Base-by-base conservation (phyloP, 1,140 invertebrate genomes). In the Drosophila oshimai region DNA sequence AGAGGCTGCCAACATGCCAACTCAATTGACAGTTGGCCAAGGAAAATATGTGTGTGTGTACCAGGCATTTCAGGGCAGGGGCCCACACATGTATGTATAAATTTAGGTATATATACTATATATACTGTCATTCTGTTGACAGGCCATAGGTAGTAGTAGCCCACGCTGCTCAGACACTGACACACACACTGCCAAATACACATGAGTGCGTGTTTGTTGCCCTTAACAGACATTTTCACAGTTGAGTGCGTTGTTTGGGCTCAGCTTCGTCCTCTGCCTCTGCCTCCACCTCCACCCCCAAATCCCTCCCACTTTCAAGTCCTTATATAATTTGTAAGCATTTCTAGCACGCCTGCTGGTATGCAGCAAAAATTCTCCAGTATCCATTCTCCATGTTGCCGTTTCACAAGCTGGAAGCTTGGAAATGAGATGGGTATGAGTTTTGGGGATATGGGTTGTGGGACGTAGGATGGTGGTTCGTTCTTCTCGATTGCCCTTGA, bases 151-250 rank as follows among this genome's bases (percentile, higher is more conserved):
- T 77, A 86, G 67, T n/a, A n/a, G 80, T 75, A 80, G 75, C 70
- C 75, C 65, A 55, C 33, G 41, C 46, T 49, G 41, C 46, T 49
- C 31, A 37, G 36, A 34, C 31, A 39, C 51, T 62, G 47, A 73
- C 69, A 65, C 20, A 44, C 53, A 69, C 50, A 46, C 41, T 46
- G 42, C 44, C 67, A 58, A 69, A 70, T 70, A 69, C 64, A 69
- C 64, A 68, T 88, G 72, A 68, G 73, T 84, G 72, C 64, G 71
- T 73, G 75, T 68, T 65, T 80, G 79, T 79, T 73, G 64, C 83
- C 81, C 77, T 88, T 81, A 81, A 77, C 81, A 87, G 83, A 88
- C 77, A 88, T 87, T 88, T 87, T 87, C 83, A 87, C 77, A 88
- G 81, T 88, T 77, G 81, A 87, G 81, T 88, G 81, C 77, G 78